These are phyloP conservation scores for Dendrolimus pini DNA, from an alignment of 2,888 invertebrate genomes.

Conservation along the genomic window DNA sequence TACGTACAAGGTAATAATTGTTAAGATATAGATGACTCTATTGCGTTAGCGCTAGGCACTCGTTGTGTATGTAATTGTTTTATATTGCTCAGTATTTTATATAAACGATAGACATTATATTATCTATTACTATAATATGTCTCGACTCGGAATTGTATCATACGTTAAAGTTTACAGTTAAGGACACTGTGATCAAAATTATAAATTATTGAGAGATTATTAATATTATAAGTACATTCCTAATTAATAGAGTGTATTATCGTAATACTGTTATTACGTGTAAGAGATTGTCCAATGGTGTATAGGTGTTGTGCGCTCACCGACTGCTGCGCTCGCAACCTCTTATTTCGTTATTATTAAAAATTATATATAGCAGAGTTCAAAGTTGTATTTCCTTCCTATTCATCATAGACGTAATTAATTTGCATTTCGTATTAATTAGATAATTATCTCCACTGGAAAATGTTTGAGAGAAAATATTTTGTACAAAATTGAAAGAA, in stretches of 20 bases:
- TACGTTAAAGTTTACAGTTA: constrained; percentile 74
- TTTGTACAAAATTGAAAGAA: constrained; percentile 72
- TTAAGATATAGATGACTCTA: constrained; percentile 67
- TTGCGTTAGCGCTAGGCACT: constrained; percentile 60
- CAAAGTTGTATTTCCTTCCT: constrained; percentile 48
- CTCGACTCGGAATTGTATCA: constrained; percentile 69
- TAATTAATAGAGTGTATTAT: constrained; percentile 67
- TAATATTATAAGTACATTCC: constrained; percentile 73
- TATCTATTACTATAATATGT: constrained; percentile 27
- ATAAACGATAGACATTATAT: constrained; percentile 42
- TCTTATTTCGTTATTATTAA: constrained; percentile 1
- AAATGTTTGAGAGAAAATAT: constrained; percentile 63
- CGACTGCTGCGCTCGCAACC: constrained; percentile 5
- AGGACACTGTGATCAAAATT: constrained; percentile 76
- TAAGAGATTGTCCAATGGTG: constrained; percentile 54
- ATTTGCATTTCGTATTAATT: constrained; percentile 53
- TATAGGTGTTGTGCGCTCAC: constrained; percentile 4
- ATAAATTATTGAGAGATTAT: constrained; percentile 77
- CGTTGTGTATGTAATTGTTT: constrained; percentile 67
- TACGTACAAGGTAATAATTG: constrained; percentile 66
- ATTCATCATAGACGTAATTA: constrained; percentile 28
- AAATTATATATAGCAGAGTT: constrained; percentile 30
- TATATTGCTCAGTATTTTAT: constrained; percentile 75
- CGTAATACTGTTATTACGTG: constrained; percentile 44
- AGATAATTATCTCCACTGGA: constrained; percentile 42